phyloP scores from a whole-genome alignment of 2,113 vertebrate species.

The Serilophus lunatus region DNA sequence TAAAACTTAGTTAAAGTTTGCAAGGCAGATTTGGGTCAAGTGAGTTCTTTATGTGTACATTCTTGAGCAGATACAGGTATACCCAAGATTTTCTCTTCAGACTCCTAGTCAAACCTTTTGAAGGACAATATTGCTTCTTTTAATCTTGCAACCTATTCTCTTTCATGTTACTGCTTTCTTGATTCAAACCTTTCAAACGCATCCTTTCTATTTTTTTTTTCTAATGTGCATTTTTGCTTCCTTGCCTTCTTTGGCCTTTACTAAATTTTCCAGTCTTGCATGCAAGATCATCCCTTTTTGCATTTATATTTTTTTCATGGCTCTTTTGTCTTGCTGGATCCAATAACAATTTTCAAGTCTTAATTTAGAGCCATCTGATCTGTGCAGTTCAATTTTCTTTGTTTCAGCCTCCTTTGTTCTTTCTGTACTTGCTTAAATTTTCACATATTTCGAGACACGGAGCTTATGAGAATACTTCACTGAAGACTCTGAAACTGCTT shows the following conservation, averaged over 20 bases:
- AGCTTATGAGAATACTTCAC: background rate
- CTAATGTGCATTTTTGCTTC: background rate
- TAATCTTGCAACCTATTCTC: background rate
- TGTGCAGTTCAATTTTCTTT: background rate
- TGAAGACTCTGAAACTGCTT: background rate
- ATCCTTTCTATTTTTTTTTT: background rate
- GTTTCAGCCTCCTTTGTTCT: background rate
- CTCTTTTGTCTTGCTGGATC: background rate
- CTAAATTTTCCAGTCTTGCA: background rate
- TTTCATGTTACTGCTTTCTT: background rate
- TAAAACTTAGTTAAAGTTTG: background rate
- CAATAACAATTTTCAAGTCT: background rate
- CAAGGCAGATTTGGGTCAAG: background rate
- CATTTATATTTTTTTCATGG: background rate
- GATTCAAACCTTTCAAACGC: background rate
- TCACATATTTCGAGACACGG: background rate
- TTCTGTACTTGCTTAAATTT: background rate
- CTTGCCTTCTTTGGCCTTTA: background rate
- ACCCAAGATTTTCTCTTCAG: background rate
- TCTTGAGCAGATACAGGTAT: background rate
- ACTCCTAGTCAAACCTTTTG: background rate
- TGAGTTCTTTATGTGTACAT: background rate
- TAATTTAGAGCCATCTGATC: background rate
- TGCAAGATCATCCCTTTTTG: background rate
- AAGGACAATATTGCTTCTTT: background rate